phyloP scores from a whole-genome alignment of 1,140 invertebrate species.

The Nasonia vitripennis region DNA sequence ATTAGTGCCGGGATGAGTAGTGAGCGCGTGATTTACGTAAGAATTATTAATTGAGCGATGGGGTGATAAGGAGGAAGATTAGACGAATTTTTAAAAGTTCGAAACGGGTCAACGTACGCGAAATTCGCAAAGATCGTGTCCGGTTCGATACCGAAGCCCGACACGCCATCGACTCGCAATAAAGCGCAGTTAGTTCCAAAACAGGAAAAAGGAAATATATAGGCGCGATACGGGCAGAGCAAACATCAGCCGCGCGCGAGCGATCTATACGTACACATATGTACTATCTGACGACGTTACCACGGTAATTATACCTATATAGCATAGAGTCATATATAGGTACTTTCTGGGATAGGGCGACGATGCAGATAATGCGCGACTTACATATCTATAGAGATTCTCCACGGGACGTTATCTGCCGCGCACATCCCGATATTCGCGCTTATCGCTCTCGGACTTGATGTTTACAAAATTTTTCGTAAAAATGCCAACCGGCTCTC shows the following conservation, averaged over 20 bases:
- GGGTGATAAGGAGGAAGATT: too few species aligned
- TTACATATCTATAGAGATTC: not conserved
- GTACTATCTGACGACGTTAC: not conserved
- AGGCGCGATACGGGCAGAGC: not conserved
- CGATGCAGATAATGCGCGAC: not conserved
- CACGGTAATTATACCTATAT: not conserved
- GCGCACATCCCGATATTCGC: not conserved
- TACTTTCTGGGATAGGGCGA: not conserved
- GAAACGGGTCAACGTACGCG: too few species aligned
- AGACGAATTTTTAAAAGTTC: too few species aligned
- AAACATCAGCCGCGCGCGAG: not conserved
- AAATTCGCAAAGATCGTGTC: too few species aligned
- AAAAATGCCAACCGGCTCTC: not conserved
- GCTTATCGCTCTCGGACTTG: not conserved
- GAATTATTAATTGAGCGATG: too few species aligned
- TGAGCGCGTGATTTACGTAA: not conserved
- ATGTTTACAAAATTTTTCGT: not conserved
- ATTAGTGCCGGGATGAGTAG: not conserved
- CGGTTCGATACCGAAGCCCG: too few species aligned
- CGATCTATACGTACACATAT: not conserved
- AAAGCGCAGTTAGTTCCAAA: too few species aligned
- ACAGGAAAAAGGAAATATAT: too few species aligned
- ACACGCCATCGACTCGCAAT: too few species aligned
- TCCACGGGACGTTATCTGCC: not conserved
- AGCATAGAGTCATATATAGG: not conserved